Evolutionary conservation across 1,140 invertebrate species (phyloP), one percentile per base, ranked within the genome.

Genomic region (Charaxes varanes): DNA sequence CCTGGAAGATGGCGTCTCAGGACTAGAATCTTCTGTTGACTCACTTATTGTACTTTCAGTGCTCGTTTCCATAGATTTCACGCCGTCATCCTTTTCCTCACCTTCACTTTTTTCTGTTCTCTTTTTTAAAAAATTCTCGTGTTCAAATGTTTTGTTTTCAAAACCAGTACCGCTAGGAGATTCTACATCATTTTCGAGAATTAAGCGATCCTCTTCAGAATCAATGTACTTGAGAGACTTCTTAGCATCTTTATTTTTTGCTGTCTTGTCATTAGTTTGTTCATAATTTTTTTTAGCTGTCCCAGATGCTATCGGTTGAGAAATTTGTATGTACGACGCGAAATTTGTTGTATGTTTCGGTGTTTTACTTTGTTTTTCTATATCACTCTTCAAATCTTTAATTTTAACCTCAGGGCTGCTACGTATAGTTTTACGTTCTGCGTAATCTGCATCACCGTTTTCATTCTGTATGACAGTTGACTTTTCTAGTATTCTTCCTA

Each of bases 261-360:
- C 38, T 17, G 4, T 59, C 52, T 62, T 57, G 6, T 57, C 41
- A 21, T 57, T 60, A 10, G 61, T 58, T 7, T 43, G 15, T n/a
- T 67, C 62, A 3, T 38, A 34, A 12, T 54, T 44, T 33, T 58
- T 59, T 42, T 73, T 73, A 6, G 58, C 53, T 8, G 65, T 62
- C 0, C 72, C 67, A 0, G 72, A 69, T 0, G 73, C 70, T 12
- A 73, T 45, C 0, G 82, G 79, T 36, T 83, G 77, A 1, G 83
- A 85, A 26, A 86, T 79, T 43, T 87, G 86, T 53, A 88, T 88
- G 49, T 87, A 88, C 2, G 86, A 87, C 32, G 87, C 86, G 44
- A 87, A 88, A 55, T 88, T 86, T 15, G 84, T 84, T 1, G 81
- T 84, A 23, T 86, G 82, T 46, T 85, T 85, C 6, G 76, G 68